These are phyloP conservation scores for Crenuchus spilurus DNA, from an alignment of 2,797 vertebrate species.

Conservation along the genomic window DNA sequence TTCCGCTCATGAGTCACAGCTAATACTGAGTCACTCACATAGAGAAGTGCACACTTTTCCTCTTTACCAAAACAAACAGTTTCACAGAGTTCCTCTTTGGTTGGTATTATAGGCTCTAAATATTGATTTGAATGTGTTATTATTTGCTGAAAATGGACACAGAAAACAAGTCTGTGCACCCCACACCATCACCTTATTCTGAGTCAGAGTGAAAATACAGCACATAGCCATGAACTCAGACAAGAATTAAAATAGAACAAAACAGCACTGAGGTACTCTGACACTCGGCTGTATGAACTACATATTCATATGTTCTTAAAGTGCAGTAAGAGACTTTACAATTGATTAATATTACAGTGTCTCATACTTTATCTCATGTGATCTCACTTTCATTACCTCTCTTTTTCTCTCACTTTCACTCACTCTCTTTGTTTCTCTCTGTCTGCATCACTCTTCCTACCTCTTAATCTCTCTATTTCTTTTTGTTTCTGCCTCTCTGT, in stretches of 20 bases:
- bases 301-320: too few relatives aligned
- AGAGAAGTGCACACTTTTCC: slow-evolving; percentile 10
- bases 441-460: too few relatives aligned
- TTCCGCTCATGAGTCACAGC: slow-evolving; percentile 45
- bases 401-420: too few relatives aligned
- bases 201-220: slow-evolving; percentile 11
- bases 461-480: too few relatives aligned
- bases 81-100: background rate
- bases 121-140: slow-evolving; percentile 19
- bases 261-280: too few relatives aligned
- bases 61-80: slow-evolving; percentile 1
- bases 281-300: too few relatives aligned
- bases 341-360: too few relatives aligned
- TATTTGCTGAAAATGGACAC: background rate
- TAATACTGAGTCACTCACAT: slow-evolving; percentile 44
- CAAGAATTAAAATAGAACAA: background rate
- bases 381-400: too few relatives aligned
- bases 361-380: too few relatives aligned
- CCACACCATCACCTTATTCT: background rate
- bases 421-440: too few relatives aligned
- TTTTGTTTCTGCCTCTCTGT: too few relatives aligned
- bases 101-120: background rate
- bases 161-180: background rate
- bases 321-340: too few relatives aligned
- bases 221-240: background rate